phyloP scores from a whole-genome alignment of 1,140 invertebrate species.

The Ips typographus region DNA sequence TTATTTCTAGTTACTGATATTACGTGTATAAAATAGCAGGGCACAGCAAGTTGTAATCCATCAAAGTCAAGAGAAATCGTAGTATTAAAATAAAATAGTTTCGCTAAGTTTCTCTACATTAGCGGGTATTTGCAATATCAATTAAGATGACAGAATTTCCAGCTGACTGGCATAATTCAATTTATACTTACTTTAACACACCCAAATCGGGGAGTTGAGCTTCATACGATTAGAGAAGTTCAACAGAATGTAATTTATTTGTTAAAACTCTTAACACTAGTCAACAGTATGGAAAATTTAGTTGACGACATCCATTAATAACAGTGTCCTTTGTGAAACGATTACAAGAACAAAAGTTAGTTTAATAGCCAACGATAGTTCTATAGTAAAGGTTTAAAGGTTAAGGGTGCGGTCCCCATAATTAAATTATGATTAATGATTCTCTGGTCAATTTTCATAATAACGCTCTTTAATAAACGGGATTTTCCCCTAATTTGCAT shows the following conservation, averaged over 20 bases:
- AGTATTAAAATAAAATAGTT: conserved; percentile 46
- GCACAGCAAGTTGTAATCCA: conserved; percentile 45
- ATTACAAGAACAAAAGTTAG: conserved; percentile 36
- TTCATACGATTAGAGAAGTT: too few species aligned
- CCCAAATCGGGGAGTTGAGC: too few species aligned
- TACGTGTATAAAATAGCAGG: conserved; percentile 41
- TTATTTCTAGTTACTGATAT: conserved; percentile 39
- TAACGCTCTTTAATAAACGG: conserved; percentile 34
- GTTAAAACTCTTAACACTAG: conserved; percentile 5
- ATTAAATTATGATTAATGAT: conserved; percentile 38
- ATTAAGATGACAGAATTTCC: conserved; percentile 5
- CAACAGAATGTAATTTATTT: neutral
- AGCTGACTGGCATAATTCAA: neutral
- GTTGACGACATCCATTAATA: conserved; percentile 31
- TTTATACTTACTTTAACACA: neutral
- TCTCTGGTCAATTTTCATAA: conserved; percentile 34
- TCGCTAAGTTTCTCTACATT: conserved; percentile 40
- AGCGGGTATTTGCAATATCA: conserved; percentile 22
- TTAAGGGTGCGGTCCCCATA: conserved; percentile 33
- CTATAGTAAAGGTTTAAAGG: conserved; percentile 29
- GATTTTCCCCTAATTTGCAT: conserved; percentile 28
- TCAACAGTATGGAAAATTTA: conserved; percentile 24
- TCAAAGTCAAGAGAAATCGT: conserved; percentile 46
- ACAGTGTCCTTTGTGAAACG: conserved; percentile 28
- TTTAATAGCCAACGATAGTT: conserved; percentile 28